Conservation (phyloP, 1,140 invertebrate genomes). For the Diachasmimorpha longicaudata region DNA sequence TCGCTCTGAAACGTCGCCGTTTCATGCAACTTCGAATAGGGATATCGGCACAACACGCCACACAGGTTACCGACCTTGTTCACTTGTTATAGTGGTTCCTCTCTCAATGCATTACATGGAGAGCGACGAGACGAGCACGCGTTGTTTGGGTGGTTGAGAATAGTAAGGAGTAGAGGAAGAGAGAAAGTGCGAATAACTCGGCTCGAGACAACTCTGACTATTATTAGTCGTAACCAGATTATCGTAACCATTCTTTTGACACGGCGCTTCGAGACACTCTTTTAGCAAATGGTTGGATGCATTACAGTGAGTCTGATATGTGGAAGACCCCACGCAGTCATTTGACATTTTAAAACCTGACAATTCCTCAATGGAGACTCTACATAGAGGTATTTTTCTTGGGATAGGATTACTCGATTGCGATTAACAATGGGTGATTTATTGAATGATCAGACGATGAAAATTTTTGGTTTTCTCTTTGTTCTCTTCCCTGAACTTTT, state of each 20-base stretch:
- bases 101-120: neutral
- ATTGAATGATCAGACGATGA: too few species aligned
- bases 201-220: neutral
- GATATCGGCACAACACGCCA: neutral
- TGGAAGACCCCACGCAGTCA: neutral
- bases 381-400: too few species aligned
- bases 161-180: neutral
- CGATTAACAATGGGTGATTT: too few species aligned
- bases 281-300: neutral
- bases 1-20: neutral
- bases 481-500: too few species aligned
- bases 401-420: too few species aligned
- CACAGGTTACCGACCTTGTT: neutral
- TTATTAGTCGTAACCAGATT: constrained; percentile 24
- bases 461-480: too few species aligned
- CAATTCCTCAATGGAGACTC: neutral
- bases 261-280: neutral
- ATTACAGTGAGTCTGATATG: neutral
- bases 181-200: neutral
- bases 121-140: neutral
- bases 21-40: neutral
- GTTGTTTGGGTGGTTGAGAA: constrained; percentile 12
- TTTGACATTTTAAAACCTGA: neutral
- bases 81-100: neutral
- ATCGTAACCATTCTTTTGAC: constrained; percentile 20